These are phyloP conservation scores for Hyperoplus immaculatus DNA, from an alignment of 2,797 vertebrate species.

Conservation along the genomic window DNA sequence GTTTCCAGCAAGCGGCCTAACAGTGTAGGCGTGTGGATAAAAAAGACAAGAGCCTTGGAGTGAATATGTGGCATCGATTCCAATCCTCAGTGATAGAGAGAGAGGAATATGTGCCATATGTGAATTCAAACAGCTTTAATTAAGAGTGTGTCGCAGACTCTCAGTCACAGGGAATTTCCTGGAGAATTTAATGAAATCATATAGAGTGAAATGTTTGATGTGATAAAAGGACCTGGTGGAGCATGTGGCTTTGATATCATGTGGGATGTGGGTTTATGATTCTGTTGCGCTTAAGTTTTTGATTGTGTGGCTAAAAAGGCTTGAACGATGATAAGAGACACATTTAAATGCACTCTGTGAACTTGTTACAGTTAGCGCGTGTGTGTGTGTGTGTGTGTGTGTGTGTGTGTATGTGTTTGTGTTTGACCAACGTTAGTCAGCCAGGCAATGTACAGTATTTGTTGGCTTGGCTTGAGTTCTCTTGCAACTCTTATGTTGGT, in stretches of 20 bases:
- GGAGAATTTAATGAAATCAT: conserved; percentile 41
- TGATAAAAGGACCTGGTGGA: conserved; percentile 40
- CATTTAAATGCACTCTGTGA: conserved; percentile 29
- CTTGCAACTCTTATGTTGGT: conserved; percentile 13
- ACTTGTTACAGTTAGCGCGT: conserved; percentile 12
- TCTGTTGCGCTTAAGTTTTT: conserved; percentile 47
- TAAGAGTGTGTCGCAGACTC: conserved; percentile 1
- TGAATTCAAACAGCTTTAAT: conserved; percentile 40
- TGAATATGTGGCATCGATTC: conserved; percentile 18
- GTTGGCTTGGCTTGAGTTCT: not conserved
- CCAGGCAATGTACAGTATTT: not conserved
- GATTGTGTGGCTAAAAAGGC: conserved; percentile 34
- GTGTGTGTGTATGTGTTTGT: conserved; percentile 3
- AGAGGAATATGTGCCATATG: conserved; percentile 44
- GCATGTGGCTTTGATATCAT: conserved; percentile 51
- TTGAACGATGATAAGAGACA: conserved; percentile 35
- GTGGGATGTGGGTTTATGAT: conserved; percentile 37
- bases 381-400: not conserved
- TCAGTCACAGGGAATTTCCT: conserved; percentile 20
- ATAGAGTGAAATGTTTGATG: conserved; percentile 44
- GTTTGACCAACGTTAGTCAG: not conserved
- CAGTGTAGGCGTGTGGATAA: conserved; percentile 17
- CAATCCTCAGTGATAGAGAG: conserved; percentile 15
- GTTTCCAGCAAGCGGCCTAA: conserved; percentile 65
- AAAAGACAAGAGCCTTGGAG: conserved; percentile 23